Base-by-base conservation (phyloP, 2,113 vertebrate species). In the Lichenostomus cassidix region DNA sequence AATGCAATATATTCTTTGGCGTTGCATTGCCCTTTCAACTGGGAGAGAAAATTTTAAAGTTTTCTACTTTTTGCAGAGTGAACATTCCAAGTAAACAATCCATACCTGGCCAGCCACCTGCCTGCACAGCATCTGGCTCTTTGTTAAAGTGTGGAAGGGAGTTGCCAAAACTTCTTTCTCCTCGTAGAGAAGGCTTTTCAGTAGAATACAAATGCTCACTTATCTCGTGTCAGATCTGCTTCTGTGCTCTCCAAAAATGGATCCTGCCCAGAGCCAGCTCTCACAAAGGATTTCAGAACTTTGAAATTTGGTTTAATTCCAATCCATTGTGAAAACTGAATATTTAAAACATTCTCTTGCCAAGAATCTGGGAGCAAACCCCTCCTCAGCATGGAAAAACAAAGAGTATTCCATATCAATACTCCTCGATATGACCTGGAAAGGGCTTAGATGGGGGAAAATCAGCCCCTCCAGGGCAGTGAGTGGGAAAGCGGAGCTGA, bases 271-370 rank as follows among this genome's bases (percentile, higher is more conserved):
- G 79, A 85, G 60, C 50, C 7, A 3, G 35, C 28, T 52, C 70
- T 90, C 83, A 74, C 64, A 59, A 50, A 89, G 85, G 78, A 35
- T 70, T 90, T 85, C 58, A 71, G 52, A 47, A 18, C 58, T 75
- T 8, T 11, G 37, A 31, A 52, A 25, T 47, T 17, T 37, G 29
- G 6, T 69, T 92, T 62, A 0, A 18, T 87, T 89, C 73, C 87
- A 81, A 44, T 24, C 64, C 1, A 5, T 53, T 39, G 5, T n/a
- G 46, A 63, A 87, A 94, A 90, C 7, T 12, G 62, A 68, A 35
- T 56, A 87, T 86, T 92, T 77, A 35, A 70, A 62, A 55, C 20
- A 4, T 11, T 60, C 29, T 55, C 9, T 18, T 50, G 69, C 60
- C 83, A 70, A 58, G 60, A 63, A 65, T 37, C 27, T 31, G 31